Evolutionary conservation across 2,888 invertebrate genomes (phyloP).

Genomic region (Gibbula magus): DNA sequence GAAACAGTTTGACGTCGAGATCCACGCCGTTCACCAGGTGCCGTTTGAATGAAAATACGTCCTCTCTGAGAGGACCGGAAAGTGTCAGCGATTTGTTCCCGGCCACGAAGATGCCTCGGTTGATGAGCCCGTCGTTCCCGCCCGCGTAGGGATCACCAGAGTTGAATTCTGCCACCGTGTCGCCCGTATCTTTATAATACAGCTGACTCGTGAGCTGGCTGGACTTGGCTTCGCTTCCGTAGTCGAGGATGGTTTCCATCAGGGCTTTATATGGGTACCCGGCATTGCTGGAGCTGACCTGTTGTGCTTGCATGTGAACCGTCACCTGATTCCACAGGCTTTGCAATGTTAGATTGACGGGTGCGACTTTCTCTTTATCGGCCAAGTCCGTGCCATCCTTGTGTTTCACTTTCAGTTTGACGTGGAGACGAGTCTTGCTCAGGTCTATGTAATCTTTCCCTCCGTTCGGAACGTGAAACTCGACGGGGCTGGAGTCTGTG

Average conservation of each 20-base stretch:
- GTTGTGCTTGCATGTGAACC: constrained; percentile 27
- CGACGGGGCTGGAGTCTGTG: background rate
- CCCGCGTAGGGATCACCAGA: background rate
- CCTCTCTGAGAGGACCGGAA: constrained; percentile 33
- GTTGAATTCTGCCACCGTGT: constrained; percentile 6
- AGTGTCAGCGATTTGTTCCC: constrained; percentile 25
- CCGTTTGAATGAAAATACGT: constrained; percentile 28
- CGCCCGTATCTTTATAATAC: background rate
- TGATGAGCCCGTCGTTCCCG: constrained; percentile 19
- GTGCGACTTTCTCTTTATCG: constrained; percentile 20
- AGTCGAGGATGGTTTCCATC: constrained; percentile 29
- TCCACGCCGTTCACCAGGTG: constrained; percentile 31
- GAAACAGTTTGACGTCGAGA: constrained; percentile 31
- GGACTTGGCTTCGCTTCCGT: constrained; percentile 28
- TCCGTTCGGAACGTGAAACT: background rate
- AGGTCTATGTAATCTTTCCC: background rate
- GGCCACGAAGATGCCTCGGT: constrained; percentile 23
- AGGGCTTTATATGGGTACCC: constrained; percentile 35
- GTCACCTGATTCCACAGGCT: constrained; percentile 32
- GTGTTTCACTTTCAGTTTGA: background rate
- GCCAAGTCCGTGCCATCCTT: background rate
- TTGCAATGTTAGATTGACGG: constrained; percentile 28
- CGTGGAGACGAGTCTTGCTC: background rate
- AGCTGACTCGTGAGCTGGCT: constrained; percentile 16
- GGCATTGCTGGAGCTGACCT: constrained; percentile 24